These are phyloP conservation scores for Propithecus coquereli DNA, from an alignment of 2,113 vertebrate genomes.

Conservation along the genomic window DNA sequence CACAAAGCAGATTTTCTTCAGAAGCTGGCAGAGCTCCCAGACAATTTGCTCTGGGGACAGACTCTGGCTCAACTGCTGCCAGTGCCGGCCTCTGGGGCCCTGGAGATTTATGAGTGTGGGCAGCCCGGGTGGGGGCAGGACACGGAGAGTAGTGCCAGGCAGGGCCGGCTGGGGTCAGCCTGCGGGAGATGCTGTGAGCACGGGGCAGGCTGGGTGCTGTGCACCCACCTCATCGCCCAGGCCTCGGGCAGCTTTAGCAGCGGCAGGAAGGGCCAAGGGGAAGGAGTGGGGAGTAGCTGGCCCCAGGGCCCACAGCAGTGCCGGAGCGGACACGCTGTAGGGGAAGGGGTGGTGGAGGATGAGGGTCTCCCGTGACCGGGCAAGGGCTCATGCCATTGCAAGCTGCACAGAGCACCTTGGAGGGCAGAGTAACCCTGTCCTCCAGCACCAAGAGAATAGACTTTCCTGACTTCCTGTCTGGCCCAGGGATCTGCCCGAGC, in stretches of 20 bases:
- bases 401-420: not conserved
- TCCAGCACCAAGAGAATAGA: not conserved
- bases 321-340: fast-evolving
- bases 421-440: not conserved
- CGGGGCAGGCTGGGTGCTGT: not conserved
- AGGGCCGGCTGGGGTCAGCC: not conserved
- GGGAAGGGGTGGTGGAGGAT: not conserved
- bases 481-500: not conserved
- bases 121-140: not conserved
- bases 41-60: slow-evolving; percentile 67
- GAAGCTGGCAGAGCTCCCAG: slow-evolving; percentile 61
- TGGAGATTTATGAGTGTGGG: slow-evolving; percentile 27
- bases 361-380: fast-evolving
- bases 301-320: not conserved
- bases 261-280: not conserved
- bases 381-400: not conserved
- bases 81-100: not conserved
- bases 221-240: fast-evolving
- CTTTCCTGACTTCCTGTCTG: not conserved
- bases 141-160: not conserved
- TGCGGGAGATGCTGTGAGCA: not conserved
- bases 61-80: slow-evolving; percentile 36
- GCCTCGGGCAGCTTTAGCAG: not conserved
- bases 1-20: slow-evolving; percentile 47
- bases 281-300: not conserved